These are phyloP conservation scores for Amniataba percoides DNA, from an alignment of 2,797 vertebrate species.

Conservation along the genomic window DNA sequence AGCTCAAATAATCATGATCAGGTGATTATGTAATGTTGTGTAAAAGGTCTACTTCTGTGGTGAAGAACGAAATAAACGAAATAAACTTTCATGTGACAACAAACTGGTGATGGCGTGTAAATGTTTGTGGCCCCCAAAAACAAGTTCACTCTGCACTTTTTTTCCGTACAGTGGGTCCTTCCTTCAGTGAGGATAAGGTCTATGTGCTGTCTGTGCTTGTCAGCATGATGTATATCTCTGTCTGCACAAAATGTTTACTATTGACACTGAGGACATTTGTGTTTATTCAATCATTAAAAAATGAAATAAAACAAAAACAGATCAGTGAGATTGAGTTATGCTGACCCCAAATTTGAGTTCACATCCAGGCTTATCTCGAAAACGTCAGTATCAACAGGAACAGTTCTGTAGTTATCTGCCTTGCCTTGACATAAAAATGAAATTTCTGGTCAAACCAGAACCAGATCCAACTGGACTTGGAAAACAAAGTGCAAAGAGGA, in stretches of 20 bases:
- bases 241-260: background rate
- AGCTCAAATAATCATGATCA: too few relatives aligned
- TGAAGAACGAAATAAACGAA: too few relatives aligned
- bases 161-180: background rate
- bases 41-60: background rate
- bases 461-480: slow-evolving; percentile 1
- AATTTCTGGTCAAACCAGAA: slow-evolving; percentile 30
- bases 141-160: background rate
- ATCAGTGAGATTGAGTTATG: slow-evolving; percentile 12
- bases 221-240: slow-evolving; percentile 5
- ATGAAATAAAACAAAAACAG: slow-evolving; percentile 22
- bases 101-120: too few relatives aligned
- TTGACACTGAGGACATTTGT: slow-evolving; percentile 7
- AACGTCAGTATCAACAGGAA: slow-evolving; percentile 37
- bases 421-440: slow-evolving; percentile 11
- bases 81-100: background rate
- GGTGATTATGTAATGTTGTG: too few relatives aligned
- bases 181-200: background rate
- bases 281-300: slow-evolving; percentile 25
- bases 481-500: slow-evolving; percentile 14
- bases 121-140: background rate
- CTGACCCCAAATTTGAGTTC: background rate
- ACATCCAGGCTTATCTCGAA: slow-evolving; percentile 22
- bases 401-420: background rate
- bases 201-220: background rate